These are phyloP conservation scores for Coremacera marginata DNA, from an alignment of 2,888 invertebrate genomes.

Conservation along the genomic window DNA sequence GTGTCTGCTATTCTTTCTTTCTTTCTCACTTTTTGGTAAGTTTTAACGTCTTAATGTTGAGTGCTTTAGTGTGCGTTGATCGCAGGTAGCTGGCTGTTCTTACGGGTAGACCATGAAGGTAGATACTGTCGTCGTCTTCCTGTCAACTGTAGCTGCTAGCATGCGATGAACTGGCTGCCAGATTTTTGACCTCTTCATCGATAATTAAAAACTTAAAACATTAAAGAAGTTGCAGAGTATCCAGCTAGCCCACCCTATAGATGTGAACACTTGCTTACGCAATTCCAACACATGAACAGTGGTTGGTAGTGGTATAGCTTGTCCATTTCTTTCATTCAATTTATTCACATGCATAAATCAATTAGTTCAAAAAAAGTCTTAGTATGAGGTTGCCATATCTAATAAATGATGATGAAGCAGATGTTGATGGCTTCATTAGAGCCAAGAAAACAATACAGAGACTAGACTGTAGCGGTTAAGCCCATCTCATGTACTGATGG, in stretches of 20 bases:
- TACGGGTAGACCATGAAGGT: neutral
- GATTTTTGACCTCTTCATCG: neutral
- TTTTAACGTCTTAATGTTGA: neutral
- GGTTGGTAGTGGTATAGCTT: neutral
- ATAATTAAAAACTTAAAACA: constrained; percentile 32
- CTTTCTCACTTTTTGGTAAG: neutral
- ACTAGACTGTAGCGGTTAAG: neutral
- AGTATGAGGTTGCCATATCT: neutral
- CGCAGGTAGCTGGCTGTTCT: neutral
- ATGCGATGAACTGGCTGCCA: neutral
- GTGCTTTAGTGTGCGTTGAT: neutral
- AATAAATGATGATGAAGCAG: constrained; percentile 3
- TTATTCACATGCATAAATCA: constrained; percentile 11
- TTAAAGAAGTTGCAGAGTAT: neutral
- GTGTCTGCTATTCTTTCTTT: neutral
- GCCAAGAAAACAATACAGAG: constrained; percentile 49
- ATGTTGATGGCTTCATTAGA: constrained; percentile 37
- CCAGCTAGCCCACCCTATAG: neutral
- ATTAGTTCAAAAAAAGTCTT: constrained; percentile 4
- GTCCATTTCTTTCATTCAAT: neutral
- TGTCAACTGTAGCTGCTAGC: too few species aligned
- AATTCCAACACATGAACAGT: neutral
- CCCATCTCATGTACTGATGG: neutral
- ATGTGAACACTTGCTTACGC: constrained; percentile 15
- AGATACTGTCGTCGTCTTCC: too few species aligned